phyloP scores from a whole-genome alignment of 2,888 invertebrate genomes.

The Nymphalis c-album region DNA sequence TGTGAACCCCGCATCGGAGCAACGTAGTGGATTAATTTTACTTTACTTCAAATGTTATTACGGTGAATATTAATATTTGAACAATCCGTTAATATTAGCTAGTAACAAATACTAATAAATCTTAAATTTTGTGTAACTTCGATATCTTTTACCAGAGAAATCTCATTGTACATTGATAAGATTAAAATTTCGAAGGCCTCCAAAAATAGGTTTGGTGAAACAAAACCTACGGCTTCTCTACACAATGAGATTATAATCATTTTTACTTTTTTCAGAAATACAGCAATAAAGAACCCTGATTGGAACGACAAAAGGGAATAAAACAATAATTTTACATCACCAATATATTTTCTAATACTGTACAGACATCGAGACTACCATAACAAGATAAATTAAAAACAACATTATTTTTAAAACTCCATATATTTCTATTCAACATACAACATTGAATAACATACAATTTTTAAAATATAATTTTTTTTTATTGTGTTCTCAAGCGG shows the following conservation, averaged over 20 bases:
- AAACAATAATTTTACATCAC: conserved; percentile 62
- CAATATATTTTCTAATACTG: conserved; percentile 78
- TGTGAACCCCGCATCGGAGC: no score
- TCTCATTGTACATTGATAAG: neutral
- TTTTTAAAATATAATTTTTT: conserved; percentile 53
- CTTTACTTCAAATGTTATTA: no score
- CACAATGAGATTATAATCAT: neutral
- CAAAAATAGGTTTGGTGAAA: no score
- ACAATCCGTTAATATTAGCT: no score
- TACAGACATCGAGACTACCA: conserved; percentile 56
- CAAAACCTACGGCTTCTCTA: no score
- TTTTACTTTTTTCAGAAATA: conserved; percentile 44
- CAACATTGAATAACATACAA: conserved; percentile 74
- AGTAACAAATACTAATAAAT: no score
- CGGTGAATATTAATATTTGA: no score
- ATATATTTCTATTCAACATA: conserved; percentile 76
- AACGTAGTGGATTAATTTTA: no score
- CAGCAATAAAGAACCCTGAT: conserved; percentile 42
- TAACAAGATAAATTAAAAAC: conserved; percentile 57
- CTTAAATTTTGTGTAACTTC: neutral
- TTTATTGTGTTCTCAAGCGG: conserved; percentile 58
- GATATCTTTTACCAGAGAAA: neutral
- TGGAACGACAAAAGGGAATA: conserved; percentile 45
- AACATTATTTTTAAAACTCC: conserved; percentile 64
- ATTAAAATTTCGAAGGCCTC: neutral